A percentile compares a stretch with the other conserved stretches of the same genome.
These are phyloP conservation scores for Caenorhabditis virilis DNA, from an alignment of 2,888 invertebrate species.

Conservation along the genomic window DNA sequence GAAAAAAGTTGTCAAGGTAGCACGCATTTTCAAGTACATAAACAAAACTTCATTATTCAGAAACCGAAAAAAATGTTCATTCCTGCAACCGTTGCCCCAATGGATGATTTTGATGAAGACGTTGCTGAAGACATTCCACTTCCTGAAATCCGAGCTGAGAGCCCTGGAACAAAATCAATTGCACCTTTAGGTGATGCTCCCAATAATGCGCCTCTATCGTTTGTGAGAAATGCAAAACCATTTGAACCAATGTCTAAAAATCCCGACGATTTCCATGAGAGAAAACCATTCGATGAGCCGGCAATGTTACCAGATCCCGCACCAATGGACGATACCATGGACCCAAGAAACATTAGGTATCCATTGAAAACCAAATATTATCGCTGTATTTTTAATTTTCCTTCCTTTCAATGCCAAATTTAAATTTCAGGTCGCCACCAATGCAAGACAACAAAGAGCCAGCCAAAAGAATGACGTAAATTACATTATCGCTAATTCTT, in stretches of 20 bases:
- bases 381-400: not conserved
- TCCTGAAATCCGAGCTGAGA: conserved; percentile 20
- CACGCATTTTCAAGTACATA: no score
- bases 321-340: not conserved
- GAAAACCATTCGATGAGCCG: not conserved
- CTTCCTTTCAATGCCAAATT: no score
- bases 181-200: conserved; percentile 30
- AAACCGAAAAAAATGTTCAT: conserved; percentile 40
- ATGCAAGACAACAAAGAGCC: conserved; percentile 3
- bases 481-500: conserved; percentile 2
- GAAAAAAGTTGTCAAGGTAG: conserved; percentile 27
- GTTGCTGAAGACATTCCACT: conserved; percentile 18
- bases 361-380: not conserved
- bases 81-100: conserved; percentile 20
- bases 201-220: conserved; percentile 12
- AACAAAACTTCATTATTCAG: conserved; percentile 7
- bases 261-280: conserved; percentile 3
- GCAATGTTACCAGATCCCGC: no score
- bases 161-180: conserved; percentile 27
- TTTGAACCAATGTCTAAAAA: conserved; percentile 18
- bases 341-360: conserved; percentile 7
- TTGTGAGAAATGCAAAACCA: conserved; percentile 32
- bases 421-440: conserved; percentile 35
- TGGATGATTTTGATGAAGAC: conserved; percentile 30
- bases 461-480: conserved; percentile 27